phyloP scores from a whole-genome alignment of 2,888 invertebrate genomes.

The Andrena dorsata region DNA sequence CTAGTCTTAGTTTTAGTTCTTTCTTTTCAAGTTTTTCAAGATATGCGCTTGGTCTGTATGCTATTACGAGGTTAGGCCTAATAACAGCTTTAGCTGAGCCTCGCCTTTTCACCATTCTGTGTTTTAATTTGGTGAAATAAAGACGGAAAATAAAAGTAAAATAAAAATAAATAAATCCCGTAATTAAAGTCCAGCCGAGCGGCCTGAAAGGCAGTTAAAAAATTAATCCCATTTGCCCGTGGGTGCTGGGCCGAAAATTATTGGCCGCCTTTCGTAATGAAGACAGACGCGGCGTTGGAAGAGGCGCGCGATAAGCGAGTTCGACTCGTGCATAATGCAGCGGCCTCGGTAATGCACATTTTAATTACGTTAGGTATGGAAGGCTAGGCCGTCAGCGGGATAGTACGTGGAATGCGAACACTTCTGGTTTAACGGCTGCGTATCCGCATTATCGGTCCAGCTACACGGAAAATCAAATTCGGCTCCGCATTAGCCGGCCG shows the following conservation, averaged over 20 bases:
- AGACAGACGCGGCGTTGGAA: constrained; percentile 24
- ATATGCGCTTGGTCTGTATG: no score
- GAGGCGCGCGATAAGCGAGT: constrained; percentile 37
- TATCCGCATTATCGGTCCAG: constrained; percentile 71
- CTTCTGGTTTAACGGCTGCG: constrained; percentile 71
- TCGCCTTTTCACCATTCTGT: no score
- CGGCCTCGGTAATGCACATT: constrained; percentile 74
- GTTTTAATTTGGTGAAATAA: no score
- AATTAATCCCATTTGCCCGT: background rate
- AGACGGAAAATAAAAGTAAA: no score
- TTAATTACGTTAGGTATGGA: constrained; percentile 75
- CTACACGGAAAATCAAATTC: constrained; percentile 70
- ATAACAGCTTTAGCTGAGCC: no score
- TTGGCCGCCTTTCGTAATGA: constrained; percentile 32
- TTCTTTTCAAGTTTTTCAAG: no score
- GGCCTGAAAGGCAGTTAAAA: background rate
- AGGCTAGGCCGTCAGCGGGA: constrained; percentile 58
- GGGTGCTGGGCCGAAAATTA: background rate
- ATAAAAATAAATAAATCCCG: no score
- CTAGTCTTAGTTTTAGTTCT: no score
- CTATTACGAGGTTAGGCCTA: no score
- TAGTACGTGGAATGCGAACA: constrained; percentile 61
- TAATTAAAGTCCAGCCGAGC: background rate
- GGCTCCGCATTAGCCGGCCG: constrained; percentile 58
- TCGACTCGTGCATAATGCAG: constrained; percentile 66